Percentiles rank a stretch among this genome's conserved stretches.
Conservation (phyloP, 2,113 vertebrate species). For the Sardina pilchardus region DNA sequence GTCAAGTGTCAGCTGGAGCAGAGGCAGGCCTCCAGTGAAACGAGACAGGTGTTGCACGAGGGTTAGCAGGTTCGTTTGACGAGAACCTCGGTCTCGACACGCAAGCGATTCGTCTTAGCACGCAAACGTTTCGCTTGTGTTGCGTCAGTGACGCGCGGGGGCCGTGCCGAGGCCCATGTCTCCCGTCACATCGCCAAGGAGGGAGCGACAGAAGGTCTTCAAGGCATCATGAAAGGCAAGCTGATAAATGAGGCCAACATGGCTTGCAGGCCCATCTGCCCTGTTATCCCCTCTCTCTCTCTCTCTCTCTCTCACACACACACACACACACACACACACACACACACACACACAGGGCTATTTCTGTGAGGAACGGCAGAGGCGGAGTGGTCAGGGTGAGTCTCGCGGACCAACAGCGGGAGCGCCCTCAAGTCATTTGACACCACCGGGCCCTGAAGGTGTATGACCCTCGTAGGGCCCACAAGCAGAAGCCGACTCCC, state of each 20-base stretch:
- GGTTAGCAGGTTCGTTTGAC: neutral
- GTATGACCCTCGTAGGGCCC: neutral
- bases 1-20: slow-evolving; percentile 18
- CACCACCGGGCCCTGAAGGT: slow-evolving; percentile 24
- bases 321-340: neutral
- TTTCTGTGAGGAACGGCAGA: neutral
- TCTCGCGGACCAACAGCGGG: neutral
- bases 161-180: neutral
- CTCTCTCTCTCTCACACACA: neutral
- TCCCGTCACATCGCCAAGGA: neutral
- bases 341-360: neutral
- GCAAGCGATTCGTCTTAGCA: slow-evolving; percentile 6
- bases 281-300: neutral
- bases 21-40: slow-evolving; percentile 11
- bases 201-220: slow-evolving; percentile 9
- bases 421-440: neutral
- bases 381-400: neutral
- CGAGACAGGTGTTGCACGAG: neutral
- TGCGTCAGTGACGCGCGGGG: neutral
- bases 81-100: neutral
- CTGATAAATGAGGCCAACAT: slow-evolving; percentile 15
- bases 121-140: neutral
- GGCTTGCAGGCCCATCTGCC: slow-evolving; percentile 17
- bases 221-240: slow-evolving; percentile 19
- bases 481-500: slow-evolving; percentile 14